Conservation (phyloP, 1,140 invertebrate species). For the Aphelinus atriplicis region DNA sequence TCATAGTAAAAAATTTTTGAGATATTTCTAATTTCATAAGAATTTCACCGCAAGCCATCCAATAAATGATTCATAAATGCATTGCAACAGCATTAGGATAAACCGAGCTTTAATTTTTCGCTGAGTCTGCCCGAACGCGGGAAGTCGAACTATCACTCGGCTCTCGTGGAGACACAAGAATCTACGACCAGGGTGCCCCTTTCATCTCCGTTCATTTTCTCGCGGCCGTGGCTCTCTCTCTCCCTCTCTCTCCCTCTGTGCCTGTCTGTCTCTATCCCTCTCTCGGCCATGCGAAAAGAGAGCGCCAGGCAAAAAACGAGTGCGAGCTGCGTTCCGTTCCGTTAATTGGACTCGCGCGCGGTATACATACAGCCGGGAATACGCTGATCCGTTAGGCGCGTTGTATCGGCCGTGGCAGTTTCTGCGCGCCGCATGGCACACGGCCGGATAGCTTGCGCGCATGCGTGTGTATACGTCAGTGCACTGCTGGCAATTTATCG, state of each 20-base stretch:
- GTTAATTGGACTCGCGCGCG: constrained; percentile 36
- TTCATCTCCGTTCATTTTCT: constrained; percentile 14
- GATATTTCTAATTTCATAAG: too few species aligned
- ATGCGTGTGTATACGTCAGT: constrained; percentile 30
- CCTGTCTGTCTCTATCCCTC: background rate
- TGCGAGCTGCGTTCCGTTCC: constrained; percentile 5
- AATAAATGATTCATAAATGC: too few species aligned
- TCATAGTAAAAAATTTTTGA: too few species aligned
- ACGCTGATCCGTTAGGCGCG: constrained; percentile 16
- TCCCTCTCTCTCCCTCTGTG: too few species aligned
- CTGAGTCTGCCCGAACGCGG: background rate
- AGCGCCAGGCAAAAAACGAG: constrained; percentile 17
- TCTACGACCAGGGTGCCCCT: background rate
- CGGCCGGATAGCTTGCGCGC: constrained; percentile 10
- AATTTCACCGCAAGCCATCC: too few species aligned
- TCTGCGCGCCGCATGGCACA: constrained; percentile 12
- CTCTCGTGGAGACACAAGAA: background rate
- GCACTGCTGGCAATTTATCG: constrained; percentile 37
- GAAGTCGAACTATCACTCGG: background rate
- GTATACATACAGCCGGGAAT: constrained; percentile 7
- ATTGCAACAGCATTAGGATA: too few species aligned
- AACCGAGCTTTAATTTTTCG: background rate
- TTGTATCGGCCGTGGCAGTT: background rate
- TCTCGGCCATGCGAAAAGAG: constrained; percentile 6
- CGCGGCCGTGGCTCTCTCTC: constrained; percentile 10